Evolutionary conservation across 92 coral and sea anemone species (phyloP).

Genomic region (Bergia puertoricense): DNA sequence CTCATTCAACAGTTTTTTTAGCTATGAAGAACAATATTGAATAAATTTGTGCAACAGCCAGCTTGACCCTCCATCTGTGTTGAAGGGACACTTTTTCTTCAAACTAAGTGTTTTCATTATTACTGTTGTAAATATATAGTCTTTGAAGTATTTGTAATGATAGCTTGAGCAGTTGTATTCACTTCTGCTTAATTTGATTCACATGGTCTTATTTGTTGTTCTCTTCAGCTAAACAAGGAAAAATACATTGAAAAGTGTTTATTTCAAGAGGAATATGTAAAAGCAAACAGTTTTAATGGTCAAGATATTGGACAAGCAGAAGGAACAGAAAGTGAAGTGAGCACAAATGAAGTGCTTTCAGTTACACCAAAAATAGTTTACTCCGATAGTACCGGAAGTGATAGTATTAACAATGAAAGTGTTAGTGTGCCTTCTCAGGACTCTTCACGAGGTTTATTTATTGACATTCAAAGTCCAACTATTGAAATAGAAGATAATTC

Average conservation of each 20-base stretch:
- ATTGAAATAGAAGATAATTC: conserved; percentile 14
- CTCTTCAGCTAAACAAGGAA: conserved; percentile 65
- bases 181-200: too few relatives aligned
- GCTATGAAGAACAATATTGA: too few relatives aligned
- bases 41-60: too few relatives aligned
- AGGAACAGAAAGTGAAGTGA: conserved; percentile 19
- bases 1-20: too few relatives aligned
- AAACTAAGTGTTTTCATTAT: too few relatives aligned
- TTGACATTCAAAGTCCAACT: conserved; percentile 45
- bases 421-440: conserved; percentile 43
- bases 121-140: too few relatives aligned
- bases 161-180: too few relatives aligned
- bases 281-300: conserved; percentile 1
- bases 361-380: conserved; percentile 52
- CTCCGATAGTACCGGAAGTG: conserved; percentile 64
- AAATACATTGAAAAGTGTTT: conserved; percentile 62
- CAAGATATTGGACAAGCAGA: conserved; percentile 39
- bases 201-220: not conserved
- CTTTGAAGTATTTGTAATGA: too few relatives aligned
- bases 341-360: not conserved
- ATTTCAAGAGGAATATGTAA: conserved; percentile 12
- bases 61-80: too few relatives aligned
- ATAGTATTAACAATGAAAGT: conserved; percentile 41
- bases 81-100: too few relatives aligned
- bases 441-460: conserved; percentile 41